Conservation (phyloP, 2,888 invertebrate species). For the Hypena proboscidalis region DNA sequence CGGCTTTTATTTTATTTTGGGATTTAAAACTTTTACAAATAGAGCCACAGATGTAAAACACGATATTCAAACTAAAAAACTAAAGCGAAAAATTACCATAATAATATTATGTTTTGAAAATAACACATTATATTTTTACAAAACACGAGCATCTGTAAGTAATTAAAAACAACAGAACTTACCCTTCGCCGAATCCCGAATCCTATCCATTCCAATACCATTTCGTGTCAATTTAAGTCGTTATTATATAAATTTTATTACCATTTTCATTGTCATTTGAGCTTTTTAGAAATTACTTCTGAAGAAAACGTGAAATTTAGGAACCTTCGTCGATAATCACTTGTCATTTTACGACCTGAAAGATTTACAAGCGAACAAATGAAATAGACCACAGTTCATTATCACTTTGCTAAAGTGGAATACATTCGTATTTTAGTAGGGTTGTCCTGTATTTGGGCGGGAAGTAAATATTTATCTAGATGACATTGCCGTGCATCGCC, state of each 20-base stretch:
- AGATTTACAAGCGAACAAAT: slow-evolving; percentile 44
- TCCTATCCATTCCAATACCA: slow-evolving; percentile 49
- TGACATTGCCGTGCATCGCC: slow-evolving; percentile 31
- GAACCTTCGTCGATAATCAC: slow-evolving; percentile 49
- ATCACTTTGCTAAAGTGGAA: neutral
- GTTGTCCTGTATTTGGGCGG: slow-evolving; percentile 48
- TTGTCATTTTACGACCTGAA: slow-evolving; percentile 55
- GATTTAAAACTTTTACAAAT: too few relatives aligned
- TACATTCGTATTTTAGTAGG: slow-evolving; percentile 47
- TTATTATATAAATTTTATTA: slow-evolving; percentile 19
- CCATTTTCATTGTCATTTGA: slow-evolving; percentile 29
- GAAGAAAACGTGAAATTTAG: slow-evolving; percentile 48
- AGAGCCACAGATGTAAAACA: too few relatives aligned
- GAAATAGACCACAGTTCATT: slow-evolving; percentile 10
- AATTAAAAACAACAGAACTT: slow-evolving; percentile 32
- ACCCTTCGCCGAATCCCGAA: slow-evolving; percentile 49
- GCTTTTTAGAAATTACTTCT: slow-evolving; percentile 37
- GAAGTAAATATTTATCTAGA: slow-evolving; percentile 63
- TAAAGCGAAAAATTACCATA: too few relatives aligned
- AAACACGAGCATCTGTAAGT: too few relatives aligned
- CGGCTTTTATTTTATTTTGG: too few relatives aligned
- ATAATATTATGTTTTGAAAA: too few relatives aligned
- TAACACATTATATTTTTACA: too few relatives aligned
- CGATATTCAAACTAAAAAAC: too few relatives aligned
- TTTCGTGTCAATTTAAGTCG: slow-evolving; percentile 25